Base-by-base conservation (phyloP, 2,888 invertebrate species). In the Agapostemon virescens region DNA sequence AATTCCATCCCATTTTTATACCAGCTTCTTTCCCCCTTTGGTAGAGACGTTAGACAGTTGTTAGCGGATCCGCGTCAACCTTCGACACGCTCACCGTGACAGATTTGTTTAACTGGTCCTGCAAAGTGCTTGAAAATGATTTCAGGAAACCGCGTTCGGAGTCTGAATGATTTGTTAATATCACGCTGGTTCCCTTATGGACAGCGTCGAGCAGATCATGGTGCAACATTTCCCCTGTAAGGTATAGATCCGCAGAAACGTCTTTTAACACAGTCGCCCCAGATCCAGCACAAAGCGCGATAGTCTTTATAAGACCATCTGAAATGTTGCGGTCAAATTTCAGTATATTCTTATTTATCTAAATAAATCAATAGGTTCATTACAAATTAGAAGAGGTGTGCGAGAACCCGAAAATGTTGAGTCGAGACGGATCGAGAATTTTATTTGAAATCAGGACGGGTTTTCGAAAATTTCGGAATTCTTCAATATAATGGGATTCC, bases 181-280 rank as follows among this genome's bases (percentile, higher is more conserved):
- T 96, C 0, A 98, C 98, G 76, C 95, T 95, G 23, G 95, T 95
- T 40, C 96, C 96, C 74, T 94, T 95, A 88, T 98, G 97, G 36
- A 95, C 94, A 0, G 97, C 98, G 89, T 98, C 97, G 49, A 99
- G 94, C 0, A 98, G 93, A 85, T 98, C 98, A 90, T 99, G 99
- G 92, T 99, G 99, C 1, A 97, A 95, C 98, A 99, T 98, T 94
- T 99, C 99, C 13, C 96, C 97, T 23, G 98, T 98, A 49, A 99
- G 92, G 89, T 96, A 97, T 20, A 99, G 93, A 93, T 98, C 97
- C 3, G 96, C 97, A 26, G 92, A 78, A 0, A 95, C 93, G 20
- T 95, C 95, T 84, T 95, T 95, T 30, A 99, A 93, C 2, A 98
- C 94, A 0, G 97, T 96, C 9, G 94, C 93, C 0, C 98, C 98